Base-by-base conservation (phyloP, 2,113 vertebrate species). In the Larimichthys polyactis region DNA sequence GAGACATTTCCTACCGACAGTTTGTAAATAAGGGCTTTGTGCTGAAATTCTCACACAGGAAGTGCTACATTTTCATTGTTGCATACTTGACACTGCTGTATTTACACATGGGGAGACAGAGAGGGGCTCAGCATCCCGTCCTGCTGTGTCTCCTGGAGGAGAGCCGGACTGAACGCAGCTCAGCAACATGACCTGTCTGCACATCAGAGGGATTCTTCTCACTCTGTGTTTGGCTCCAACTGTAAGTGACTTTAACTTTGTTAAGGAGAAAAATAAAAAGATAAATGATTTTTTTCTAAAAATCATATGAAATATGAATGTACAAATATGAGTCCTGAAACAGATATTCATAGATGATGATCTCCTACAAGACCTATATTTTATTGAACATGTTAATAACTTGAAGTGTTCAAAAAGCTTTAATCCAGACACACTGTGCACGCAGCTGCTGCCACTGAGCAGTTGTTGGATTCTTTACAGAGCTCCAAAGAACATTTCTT, bases 211-310 rank as follows among this genome's bases (percentile, higher is more conserved):
- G 78, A 58, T 90, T n/a, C 19, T 91, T 12, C 73, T 94, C 75
- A 36, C 70, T 7, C 29, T 89, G 70, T 83, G 67, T 67, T 64
- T 94, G 70, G 60, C 90, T 76, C 63, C 78, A 79, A 55, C 84
- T 65, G 94, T 95, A 63, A 95, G 94, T 94, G n/a, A 55, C n/a
- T 87, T 72, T 69, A 32, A 51, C n/a, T 62, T 4, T 68, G 20
- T 6, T 0, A 27, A n/a, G 29, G 1, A 9, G 2, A 17, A 14
- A 3, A 7, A 46, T 22, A 66, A 44, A 40, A 20, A 36, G 3
- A 58, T 5, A 44, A n/a, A 43, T 14, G 1, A 29, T 44, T 32
- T 17, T 24, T 36, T 24, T 36, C 4, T 11, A 14, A 54, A n/a
- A n/a, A n/a, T n/a, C n/a, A n/a, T 14, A 40, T 36, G 16, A 77